These are phyloP conservation scores for Corythoichthys haematopterus DNA, from an alignment of 2,113 vertebrate genomes.

Conservation along the genomic window DNA sequence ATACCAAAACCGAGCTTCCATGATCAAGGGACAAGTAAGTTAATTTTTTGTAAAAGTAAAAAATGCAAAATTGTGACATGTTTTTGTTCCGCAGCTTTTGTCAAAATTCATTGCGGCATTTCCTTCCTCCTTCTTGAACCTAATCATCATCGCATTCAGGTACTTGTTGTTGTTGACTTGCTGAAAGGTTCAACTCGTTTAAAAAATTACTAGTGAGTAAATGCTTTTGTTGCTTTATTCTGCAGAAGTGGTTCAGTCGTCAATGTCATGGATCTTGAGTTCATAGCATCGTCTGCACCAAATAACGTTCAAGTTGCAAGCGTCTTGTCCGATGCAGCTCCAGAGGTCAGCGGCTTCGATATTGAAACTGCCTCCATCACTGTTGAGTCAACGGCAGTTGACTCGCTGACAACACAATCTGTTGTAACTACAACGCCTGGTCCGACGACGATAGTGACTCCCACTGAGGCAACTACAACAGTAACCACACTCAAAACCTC, in stretches of 20 bases:
- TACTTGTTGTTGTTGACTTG: slow-evolving; percentile 4
- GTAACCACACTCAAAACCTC: neutral
- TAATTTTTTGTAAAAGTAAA: neutral
- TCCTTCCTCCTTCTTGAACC: slow-evolving; percentile 10
- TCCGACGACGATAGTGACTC: neutral
- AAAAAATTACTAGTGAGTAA: neutral
- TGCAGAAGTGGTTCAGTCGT: slow-evolving; percentile 46
- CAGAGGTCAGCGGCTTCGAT: slow-evolving; percentile 19
- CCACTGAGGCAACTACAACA: neutral
- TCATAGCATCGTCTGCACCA: slow-evolving; percentile 9
- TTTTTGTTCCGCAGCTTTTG: slow-evolving; percentile 21
- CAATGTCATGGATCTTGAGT: neutral
- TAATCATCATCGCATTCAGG: slow-evolving; percentile 20
- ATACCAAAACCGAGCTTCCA: neutral
- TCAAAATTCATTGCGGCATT: neutral
- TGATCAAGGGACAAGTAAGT: neutral
- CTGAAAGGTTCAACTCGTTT: neutral
- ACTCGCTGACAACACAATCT: neutral
- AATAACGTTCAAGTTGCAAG: slow-evolving; percentile 6
- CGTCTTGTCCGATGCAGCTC: slow-evolving; percentile 20
- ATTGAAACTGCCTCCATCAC: slow-evolving; percentile 21
- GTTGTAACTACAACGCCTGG: neutral
- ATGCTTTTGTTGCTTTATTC: neutral
- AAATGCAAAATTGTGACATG: neutral
- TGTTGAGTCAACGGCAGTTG: slow-evolving; percentile 12